phyloP scores from a whole-genome alignment of 2,797 vertebrate genomes.

The Sebastes trivittatus region DNA sequence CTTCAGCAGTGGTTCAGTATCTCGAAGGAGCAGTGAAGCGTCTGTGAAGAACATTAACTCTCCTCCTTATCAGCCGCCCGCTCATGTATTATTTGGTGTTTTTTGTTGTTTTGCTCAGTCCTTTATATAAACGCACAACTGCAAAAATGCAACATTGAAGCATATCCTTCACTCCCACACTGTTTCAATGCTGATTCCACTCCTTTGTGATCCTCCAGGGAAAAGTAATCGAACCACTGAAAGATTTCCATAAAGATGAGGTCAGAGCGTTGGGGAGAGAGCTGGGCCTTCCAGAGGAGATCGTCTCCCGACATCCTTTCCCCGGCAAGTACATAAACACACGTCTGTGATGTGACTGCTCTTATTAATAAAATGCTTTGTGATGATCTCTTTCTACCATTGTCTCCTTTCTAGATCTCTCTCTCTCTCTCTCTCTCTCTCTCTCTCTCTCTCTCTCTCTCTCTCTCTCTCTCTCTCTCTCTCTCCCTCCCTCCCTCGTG shows the following conservation, averaged over 20 bases:
- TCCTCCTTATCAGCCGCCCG: background rate
- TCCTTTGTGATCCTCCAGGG: conserved; percentile 81
- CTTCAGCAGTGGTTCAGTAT: background rate
- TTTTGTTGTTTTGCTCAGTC: background rate
- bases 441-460: background rate
- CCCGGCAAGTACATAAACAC: conserved; percentile 83
- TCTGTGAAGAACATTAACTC: background rate
- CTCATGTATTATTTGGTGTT: background rate
- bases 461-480: background rate
- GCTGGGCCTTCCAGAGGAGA: conserved; percentile 95
- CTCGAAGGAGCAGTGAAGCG: background rate
- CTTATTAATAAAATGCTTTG: background rate
- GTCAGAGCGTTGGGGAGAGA: conserved; percentile 94
- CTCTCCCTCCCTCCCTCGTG: background rate
- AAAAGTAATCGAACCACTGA: conserved; percentile 98
- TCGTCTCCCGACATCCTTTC: conserved; percentile 96
- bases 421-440: background rate
- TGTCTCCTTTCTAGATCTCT: background rate
- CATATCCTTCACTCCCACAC: background rate
- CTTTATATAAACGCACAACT: background rate
- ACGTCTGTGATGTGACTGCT: background rate
- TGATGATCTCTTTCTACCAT: background rate
- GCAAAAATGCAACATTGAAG: background rate
- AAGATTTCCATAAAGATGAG: conserved; percentile 99
- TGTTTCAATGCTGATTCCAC: conserved; percentile 32